Evolutionary conservation across 1,140 invertebrate genomes (phyloP).

Genomic region (Drosophila auraria): DNA sequence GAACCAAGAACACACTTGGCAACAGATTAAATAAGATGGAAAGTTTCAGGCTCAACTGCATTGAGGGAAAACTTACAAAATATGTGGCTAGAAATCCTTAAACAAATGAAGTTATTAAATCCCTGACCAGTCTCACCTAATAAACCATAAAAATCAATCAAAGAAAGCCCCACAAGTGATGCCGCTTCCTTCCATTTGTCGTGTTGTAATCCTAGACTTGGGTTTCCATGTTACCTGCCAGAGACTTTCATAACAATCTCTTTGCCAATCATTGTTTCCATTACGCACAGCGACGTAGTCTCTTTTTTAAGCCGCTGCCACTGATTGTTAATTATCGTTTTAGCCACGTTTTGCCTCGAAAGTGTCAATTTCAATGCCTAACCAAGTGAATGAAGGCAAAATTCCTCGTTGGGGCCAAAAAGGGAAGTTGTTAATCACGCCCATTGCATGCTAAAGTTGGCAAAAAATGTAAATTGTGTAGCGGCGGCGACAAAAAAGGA

Average conservation of each 20-base stretch:
- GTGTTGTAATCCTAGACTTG: slow-evolving; percentile 21
- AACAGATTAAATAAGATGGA: slow-evolving; percentile 15
- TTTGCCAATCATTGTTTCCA: slow-evolving; percentile 36
- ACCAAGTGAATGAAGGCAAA: slow-evolving; percentile 41
- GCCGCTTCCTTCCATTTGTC: slow-evolving; percentile 17
- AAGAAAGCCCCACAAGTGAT: slow-evolving; percentile 23
- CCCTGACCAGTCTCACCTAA: not conserved
- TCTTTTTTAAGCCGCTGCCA: slow-evolving; percentile 14
- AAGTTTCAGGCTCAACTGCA: too few relatives aligned
- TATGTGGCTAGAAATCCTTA: not conserved
- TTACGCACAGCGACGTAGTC: slow-evolving; percentile 16
- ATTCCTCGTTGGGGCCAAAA: slow-evolving; percentile 21
- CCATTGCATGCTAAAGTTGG: slow-evolving; percentile 58
- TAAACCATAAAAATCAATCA: slow-evolving; percentile 14
- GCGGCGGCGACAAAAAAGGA: slow-evolving; percentile 24
- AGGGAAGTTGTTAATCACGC: slow-evolving; percentile 71
- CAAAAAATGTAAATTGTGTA: slow-evolving; percentile 68
- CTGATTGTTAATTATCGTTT: slow-evolving; percentile 38
- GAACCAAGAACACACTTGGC: slow-evolving; percentile 10
- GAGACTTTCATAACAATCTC: slow-evolving; percentile 32
- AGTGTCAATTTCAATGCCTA: slow-evolving; percentile 56
- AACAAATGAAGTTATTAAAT: not conserved
- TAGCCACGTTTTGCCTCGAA: slow-evolving; percentile 35
- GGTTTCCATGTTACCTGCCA: slow-evolving; percentile 9
- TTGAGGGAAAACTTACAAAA: not conserved